Evolutionary conservation across 2,888 invertebrate species (phyloP).

Genomic region (Catocala fraxini): DNA sequence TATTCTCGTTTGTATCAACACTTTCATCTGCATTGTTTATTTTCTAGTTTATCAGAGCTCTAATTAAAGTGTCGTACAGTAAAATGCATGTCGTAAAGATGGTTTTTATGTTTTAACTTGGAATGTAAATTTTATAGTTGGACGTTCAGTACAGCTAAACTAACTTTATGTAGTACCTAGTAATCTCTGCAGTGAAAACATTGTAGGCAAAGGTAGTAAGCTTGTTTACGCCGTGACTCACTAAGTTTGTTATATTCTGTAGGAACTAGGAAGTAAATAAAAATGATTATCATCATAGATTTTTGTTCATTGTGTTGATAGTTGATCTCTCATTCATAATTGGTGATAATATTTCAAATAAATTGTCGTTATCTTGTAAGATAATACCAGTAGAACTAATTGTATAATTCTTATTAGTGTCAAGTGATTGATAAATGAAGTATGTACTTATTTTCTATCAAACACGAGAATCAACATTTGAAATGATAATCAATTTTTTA

Average conservation of each 20-base stretch:
- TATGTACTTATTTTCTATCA: conserved; percentile 10
- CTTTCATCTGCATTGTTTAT: conserved; percentile 74
- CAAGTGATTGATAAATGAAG: conserved; percentile 42
- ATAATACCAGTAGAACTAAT: not conserved
- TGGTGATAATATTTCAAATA: too few species aligned
- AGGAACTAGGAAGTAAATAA: too few species aligned
- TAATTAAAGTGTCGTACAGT: conserved; percentile 75
- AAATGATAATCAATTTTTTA: too few species aligned
- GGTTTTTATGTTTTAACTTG: conserved; percentile 67
- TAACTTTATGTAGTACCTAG: conserved; percentile 20
- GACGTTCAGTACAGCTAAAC: conserved; percentile 22
- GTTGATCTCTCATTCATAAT: too few species aligned
- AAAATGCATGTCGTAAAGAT: conserved; percentile 69
- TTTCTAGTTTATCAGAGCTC: conserved; percentile 71
- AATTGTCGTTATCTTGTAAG: not conserved
- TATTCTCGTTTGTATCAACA: conserved; percentile 67
- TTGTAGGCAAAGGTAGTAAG: conserved; percentile 16
- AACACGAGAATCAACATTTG: conserved; percentile 21
- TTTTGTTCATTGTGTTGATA: conserved; percentile 19
- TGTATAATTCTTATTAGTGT: conserved; percentile 25
- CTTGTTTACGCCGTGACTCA: conserved; percentile 29
- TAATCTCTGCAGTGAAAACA: conserved; percentile 27
- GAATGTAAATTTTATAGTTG: conserved; percentile 74
- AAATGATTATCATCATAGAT: conserved; percentile 23
- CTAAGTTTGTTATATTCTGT: conserved; percentile 12